A percentile compares a stretch with the other conserved stretches of the same genome.
phyloP scores from a whole-genome alignment of 2,113 vertebrate species.

The Sebastes fasciatus region DNA sequence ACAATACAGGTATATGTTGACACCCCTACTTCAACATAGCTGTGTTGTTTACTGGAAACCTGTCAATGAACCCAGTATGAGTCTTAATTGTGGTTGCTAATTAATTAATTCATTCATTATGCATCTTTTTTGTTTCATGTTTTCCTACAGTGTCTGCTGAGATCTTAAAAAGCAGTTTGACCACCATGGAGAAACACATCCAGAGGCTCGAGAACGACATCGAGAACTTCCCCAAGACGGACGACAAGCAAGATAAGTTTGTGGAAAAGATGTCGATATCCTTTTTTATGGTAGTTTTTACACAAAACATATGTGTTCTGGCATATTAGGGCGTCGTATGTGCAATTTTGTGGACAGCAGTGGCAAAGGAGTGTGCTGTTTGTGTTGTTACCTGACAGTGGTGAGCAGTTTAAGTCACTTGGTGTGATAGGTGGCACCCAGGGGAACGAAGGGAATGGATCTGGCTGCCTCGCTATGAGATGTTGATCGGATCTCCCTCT shows the following conservation, averaged over 20 bases:
- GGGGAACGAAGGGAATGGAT: slow-evolving; percentile 73
- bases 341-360: slow-evolving; percentile 28
- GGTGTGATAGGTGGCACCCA: slow-evolving; percentile 77
- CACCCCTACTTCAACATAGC: neutral
- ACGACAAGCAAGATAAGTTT: slow-evolving; percentile 94
- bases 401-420: slow-evolving; percentile 77
- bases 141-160: slow-evolving; percentile 91
- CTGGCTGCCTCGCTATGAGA: slow-evolving; percentile 73
- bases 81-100: slow-evolving; percentile 2
- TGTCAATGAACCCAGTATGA: neutral
- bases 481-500: slow-evolving; percentile 80
- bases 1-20: too few species aligned
- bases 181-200: slow-evolving; percentile 92
- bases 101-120: neutral
- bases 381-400: slow-evolving; percentile 65
- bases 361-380: slow-evolving; percentile 46
- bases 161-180: slow-evolving; percentile 91
- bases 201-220: slow-evolving; percentile 91
- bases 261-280: slow-evolving; percentile 99
- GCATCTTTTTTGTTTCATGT: slow-evolving; percentile 25
- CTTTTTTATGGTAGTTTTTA: slow-evolving; percentile 83
- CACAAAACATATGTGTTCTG: neutral
- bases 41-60: neutral
- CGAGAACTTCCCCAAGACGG: slow-evolving; percentile 89
- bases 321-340: slow-evolving; percentile 7